Base-by-base conservation (phyloP, 2,113 vertebrate genomes). In the Osmerus eperlanus region DNA sequence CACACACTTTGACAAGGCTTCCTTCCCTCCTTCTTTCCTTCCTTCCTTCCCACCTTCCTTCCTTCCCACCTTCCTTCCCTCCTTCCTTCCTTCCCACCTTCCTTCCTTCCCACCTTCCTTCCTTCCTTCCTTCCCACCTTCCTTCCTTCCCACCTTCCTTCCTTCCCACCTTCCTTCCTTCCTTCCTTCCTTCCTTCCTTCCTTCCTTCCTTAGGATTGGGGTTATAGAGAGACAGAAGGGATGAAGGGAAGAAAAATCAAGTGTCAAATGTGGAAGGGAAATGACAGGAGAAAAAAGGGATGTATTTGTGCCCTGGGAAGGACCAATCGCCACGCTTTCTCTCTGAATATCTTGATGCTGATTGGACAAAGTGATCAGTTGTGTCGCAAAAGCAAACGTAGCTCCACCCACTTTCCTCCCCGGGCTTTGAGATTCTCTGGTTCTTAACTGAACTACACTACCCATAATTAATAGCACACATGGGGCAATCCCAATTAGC, bases 391-490 rank as follows among this genome's bases (percentile, higher is more conserved):
- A 25, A n/a, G 13, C 12, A 13, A 16, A 53, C 41, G 71, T 13
- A 66, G 8, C 67, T 32, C 62, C 61, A 52, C 55, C 58, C 63
- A 18, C 28, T 7, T 1, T 23, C 2, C 56, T 15, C 21, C 67
- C 61, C 19, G 7, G 67, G 70, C 47, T 70, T 59, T 71, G 53
- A 51, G 70, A 72, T 65, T 64, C 58, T 67, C 62, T 75, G 66
- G 77, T 56, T 68, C 73, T 69, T 53, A 47, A 41, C 21, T 75
- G 41, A 58, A 78, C 68, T 70, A 28, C 59, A 28, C 23, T 67
- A 28, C 72, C 70, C 74, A 73, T 47, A 67, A 60, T 65, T 52
- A 74, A 70, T 65, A 74, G 68, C 67, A 74, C 51, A 68, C 69
- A 52, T 67, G 41, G 21, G 51, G 29, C 54, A 47, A 70, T 58